These are phyloP conservation scores for Sigmodon hispidus DNA, from an alignment of 2,113 vertebrate species.

Conservation along the genomic window DNA sequence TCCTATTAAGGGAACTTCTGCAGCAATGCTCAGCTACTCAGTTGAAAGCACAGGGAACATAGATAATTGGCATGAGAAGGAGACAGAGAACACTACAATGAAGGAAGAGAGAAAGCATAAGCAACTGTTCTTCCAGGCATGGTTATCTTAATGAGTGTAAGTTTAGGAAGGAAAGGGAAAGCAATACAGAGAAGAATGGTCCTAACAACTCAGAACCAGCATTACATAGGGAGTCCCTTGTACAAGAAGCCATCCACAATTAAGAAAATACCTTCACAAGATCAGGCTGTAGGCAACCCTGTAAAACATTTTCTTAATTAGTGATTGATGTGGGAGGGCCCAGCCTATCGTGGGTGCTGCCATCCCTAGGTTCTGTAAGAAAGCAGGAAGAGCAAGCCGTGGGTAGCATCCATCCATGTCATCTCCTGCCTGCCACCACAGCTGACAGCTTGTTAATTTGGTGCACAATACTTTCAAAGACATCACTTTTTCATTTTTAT, in stretches of 20 bases:
- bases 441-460: too few relatives aligned
- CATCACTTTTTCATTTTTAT: neutral
- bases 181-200: too few relatives aligned
- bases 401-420: neutral
- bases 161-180: neutral
- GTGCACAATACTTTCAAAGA: neutral
- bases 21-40: neutral
- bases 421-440: neutral
- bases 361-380: neutral
- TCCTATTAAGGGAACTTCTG: neutral
- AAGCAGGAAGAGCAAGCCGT: neutral
- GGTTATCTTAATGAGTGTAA: neutral
- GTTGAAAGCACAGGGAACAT: neutral
- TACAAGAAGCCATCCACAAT: neutral
- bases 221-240: neutral
- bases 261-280: neutral
- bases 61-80: neutral
- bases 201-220: neutral
- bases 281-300: neutral
- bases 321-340: neutral
- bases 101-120: neutral
- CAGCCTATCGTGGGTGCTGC: neutral
- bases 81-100: accelerated
- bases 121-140: neutral
- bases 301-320: neutral